A percentile compares a stretch with the other conserved stretches of the same genome.
Evolutionary conservation across 1,140 invertebrate species (phyloP).

Genomic region (Yoshiicerus persimilis): DNA sequence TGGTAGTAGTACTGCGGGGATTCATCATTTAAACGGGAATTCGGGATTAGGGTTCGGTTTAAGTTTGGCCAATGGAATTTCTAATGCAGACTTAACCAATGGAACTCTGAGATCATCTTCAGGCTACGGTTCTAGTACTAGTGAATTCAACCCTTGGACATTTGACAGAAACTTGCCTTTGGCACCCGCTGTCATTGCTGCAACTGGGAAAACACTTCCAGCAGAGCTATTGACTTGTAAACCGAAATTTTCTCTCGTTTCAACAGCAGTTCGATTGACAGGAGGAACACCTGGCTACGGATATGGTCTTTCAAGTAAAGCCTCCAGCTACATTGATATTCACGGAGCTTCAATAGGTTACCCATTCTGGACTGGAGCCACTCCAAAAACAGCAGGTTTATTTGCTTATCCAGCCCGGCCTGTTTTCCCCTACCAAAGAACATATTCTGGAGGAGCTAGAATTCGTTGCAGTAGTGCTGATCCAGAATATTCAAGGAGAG

Average conservation of each 20-base stretch:
- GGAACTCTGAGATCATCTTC: constrained; percentile 25
- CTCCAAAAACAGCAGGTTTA: neutral
- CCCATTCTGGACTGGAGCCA: neutral
- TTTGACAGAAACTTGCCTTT: neutral
- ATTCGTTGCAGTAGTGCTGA: constrained; percentile 40
- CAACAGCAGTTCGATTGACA: constrained; percentile 16
- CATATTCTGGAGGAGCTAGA: constrained; percentile 28
- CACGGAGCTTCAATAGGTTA: neutral
- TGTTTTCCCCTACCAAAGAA: constrained; percentile 29
- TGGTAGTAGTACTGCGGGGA: neutral
- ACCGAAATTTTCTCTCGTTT: constrained; percentile 14
- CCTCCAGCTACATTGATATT: constrained; percentile 24
- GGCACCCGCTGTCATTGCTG: neutral
- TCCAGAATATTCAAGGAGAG: constrained; percentile 27
- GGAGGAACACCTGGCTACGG: neutral
- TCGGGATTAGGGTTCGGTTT: neutral
- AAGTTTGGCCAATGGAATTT: neutral
- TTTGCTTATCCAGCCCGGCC: neutral
- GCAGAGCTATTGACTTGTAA: neutral
- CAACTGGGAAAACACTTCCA: neutral
- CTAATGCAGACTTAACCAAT: neutral
- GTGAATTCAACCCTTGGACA: constrained; percentile 28
- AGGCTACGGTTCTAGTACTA: constrained; percentile 28
- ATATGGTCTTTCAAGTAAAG: neutral
- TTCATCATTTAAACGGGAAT: neutral